Evolutionary conservation across 2,797 vertebrate genomes (phyloP).

Genomic region (Carduelis carduelis): DNA sequence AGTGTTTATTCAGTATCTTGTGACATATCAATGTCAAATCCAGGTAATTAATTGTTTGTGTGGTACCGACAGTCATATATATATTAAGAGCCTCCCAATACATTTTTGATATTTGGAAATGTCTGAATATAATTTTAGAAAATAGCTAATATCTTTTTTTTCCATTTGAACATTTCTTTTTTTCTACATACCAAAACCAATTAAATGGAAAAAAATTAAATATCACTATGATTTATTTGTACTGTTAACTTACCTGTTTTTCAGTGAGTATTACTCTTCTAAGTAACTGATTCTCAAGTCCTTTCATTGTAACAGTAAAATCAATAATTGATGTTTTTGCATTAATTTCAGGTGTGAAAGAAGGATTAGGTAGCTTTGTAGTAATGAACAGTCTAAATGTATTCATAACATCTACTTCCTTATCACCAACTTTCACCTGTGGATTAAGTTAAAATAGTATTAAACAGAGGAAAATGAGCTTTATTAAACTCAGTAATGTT

Average conservation of each 20-base stretch:
- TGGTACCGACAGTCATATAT: not conserved
- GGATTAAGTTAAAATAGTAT: not conserved
- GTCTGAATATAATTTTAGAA: not conserved
- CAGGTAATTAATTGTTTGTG: not conserved
- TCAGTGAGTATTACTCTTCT: constrained; percentile 79
- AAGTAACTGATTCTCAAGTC: constrained; percentile 79
- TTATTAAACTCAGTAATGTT: not conserved
- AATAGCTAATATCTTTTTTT: not conserved
- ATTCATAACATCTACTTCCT: constrained; percentile 75
- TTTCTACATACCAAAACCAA: not conserved
- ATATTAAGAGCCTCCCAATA: not conserved
- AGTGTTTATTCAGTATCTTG: not conserved
- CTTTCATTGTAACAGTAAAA: constrained; percentile 81
- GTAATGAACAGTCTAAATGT: constrained; percentile 78
- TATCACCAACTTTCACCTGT: constrained; percentile 80
- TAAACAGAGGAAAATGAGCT: not conserved
- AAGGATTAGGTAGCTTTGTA: constrained; percentile 78
- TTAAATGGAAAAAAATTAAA: not conserved
- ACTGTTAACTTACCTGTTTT: constrained; percentile 73
- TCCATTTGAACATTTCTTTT: not conserved
- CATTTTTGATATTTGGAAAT: not conserved
- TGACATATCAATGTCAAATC: not conserved
- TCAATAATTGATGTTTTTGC: constrained; percentile 80
- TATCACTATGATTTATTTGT: not conserved
- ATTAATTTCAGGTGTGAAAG: constrained; percentile 79